Evolutionary conservation across 2,888 invertebrate genomes (phyloP).

Genomic region (Drosophila mulleri): DNA sequence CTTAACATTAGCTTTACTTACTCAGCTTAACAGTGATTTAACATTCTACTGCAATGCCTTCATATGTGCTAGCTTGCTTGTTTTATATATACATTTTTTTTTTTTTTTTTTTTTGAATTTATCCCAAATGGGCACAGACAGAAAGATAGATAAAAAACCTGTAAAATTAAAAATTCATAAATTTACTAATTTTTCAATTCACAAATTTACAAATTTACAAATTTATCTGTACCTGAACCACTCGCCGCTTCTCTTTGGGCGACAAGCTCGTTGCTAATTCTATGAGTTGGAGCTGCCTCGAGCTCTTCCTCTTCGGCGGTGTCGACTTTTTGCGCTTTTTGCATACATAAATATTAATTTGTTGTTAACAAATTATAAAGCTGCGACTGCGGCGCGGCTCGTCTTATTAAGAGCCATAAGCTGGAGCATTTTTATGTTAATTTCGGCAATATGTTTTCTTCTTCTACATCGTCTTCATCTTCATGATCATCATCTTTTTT

Average conservation of each 20-base stretch:
- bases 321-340: slow-evolving; percentile 20
- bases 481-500: slow-evolving; percentile 1
- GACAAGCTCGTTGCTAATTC: background rate
- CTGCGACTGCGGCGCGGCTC: slow-evolving; percentile 8
- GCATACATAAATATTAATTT: slow-evolving; percentile 54
- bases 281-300: background rate
- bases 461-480: background rate
- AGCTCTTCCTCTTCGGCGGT: slow-evolving; percentile 3
- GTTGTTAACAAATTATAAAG: slow-evolving; percentile 32
- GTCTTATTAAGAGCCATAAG: slow-evolving; percentile 31
- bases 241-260: background rate
- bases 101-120: background rate
- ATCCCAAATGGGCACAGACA: background rate
- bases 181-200: background rate
- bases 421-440: slow-evolving; percentile 42
- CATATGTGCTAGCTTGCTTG: background rate
- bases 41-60: slow-evolving; percentile 3
- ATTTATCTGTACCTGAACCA: slow-evolving; percentile 3
- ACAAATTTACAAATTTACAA: background rate
- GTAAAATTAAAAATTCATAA: slow-evolving; percentile 4
- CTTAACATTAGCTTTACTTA: background rate
- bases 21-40: background rate
- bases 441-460: slow-evolving; percentile 19
- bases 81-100: too few species aligned
- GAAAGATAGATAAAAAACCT: slow-evolving; percentile 12